A percentile compares a stretch with the other conserved stretches of the same genome.
These are phyloP conservation scores for Exaiptasia diaphana DNA, from an alignment of 64 coral and sea anemone species.

Conservation along the genomic window DNA sequence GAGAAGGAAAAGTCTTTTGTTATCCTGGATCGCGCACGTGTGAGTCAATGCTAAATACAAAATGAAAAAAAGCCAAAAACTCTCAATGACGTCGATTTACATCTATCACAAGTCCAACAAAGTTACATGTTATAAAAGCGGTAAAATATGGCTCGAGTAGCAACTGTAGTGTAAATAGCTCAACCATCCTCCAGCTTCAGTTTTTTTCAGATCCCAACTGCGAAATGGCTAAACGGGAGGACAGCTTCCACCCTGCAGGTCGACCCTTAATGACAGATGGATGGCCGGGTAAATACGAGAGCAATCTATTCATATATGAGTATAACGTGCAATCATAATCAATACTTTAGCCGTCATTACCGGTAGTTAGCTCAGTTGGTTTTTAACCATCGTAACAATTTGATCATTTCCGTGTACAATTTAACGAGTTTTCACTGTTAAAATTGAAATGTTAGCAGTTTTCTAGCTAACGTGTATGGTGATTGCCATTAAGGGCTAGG, in stretches of 20 bases:
- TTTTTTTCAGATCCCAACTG: background rate
- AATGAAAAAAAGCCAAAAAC: no score
- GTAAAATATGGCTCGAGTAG: background rate
- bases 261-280: background rate
- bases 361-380: background rate
- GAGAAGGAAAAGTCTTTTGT: no score
- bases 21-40: no score
- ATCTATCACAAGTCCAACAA: no score
- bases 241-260: conserved; percentile 8
- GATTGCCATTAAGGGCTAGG: no score
- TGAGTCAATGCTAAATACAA: no score
- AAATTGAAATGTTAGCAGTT: background rate
- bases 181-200: background rate
- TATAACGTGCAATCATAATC: background rate
- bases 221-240: background rate
- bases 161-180: background rate
- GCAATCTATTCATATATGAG: background rate
- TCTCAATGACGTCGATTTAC: no score
- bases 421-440: background rate
- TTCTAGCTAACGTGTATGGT: no score
- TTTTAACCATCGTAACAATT: background rate
- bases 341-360: background rate
- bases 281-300: background rate
- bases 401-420: background rate
- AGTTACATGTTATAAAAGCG: no score